phyloP scores from a whole-genome alignment of 2,797 vertebrate species.

The Sebastolobus altivelis region DNA sequence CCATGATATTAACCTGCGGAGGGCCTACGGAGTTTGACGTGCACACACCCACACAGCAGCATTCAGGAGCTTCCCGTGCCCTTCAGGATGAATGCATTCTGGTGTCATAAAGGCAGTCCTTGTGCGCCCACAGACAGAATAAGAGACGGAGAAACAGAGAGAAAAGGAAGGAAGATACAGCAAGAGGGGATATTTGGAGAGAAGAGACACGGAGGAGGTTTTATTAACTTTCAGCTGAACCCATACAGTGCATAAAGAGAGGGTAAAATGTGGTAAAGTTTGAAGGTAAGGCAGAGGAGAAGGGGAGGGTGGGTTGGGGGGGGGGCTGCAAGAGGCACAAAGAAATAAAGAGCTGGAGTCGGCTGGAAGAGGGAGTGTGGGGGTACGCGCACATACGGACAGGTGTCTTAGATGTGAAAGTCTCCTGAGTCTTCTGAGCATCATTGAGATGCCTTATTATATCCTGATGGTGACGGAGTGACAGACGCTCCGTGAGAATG shows the following conservation, averaged over 20 bases:
- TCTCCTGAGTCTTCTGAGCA: conserved; percentile 68
- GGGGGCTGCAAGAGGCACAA: conserved; percentile 51
- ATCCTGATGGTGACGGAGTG: conserved; percentile 73
- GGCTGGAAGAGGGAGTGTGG: conserved; percentile 48
- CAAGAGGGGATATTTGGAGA: conserved; percentile 43
- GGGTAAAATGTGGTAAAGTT: conserved; percentile 64
- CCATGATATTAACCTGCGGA: conserved; percentile 43
- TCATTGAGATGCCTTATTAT: conserved; percentile 77
- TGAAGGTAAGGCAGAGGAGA: conserved; percentile 56
- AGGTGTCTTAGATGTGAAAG: conserved; percentile 76
- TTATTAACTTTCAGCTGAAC: conserved; percentile 67
- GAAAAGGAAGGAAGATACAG: conserved; percentile 27
- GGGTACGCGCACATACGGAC: conserved; percentile 63
- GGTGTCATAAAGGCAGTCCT: conserved; percentile 33
- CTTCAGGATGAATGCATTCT: conserved; percentile 59
- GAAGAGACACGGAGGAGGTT: conserved; percentile 38
- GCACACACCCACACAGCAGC: conserved; percentile 37
- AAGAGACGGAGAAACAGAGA: conserved; percentile 22
- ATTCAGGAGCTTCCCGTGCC: conserved; percentile 48
- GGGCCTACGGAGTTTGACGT: conserved; percentile 18
- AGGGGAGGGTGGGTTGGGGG: conserved; percentile 36
- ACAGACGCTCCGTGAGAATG: conserved; percentile 68
- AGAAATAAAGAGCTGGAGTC: conserved; percentile 58
- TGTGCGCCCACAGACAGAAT: conserved; percentile 39
- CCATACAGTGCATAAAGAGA: conserved; percentile 60